phyloP scores from a whole-genome alignment of 2,888 invertebrate genomes.

The Anorthoa munda region DNA sequence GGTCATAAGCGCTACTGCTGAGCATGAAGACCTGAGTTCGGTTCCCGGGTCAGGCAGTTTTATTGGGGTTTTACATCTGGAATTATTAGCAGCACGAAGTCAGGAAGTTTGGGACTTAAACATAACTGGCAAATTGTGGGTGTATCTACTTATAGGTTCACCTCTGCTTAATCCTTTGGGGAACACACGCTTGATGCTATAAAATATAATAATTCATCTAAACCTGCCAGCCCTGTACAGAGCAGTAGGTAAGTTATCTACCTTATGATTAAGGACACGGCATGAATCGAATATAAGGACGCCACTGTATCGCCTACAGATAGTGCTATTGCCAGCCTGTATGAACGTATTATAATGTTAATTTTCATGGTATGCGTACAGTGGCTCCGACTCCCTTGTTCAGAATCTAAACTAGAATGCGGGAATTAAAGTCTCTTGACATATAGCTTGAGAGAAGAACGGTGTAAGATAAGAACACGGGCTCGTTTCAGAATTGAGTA shows the following conservation, averaged over 20 bases:
- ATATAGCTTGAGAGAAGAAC: not conserved
- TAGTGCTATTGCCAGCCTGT: constrained; percentile 11
- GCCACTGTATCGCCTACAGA: constrained; percentile 17
- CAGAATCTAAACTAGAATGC: not conserved
- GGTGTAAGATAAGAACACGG: too few species aligned
- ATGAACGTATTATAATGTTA: constrained; percentile 1
- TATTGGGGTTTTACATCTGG: too few species aligned
- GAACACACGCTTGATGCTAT: too few species aligned
- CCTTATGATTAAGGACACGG: constrained; percentile 8
- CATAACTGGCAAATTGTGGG: too few species aligned
- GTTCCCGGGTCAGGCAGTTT: too few species aligned
- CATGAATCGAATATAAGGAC: constrained; percentile 9
- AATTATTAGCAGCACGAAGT: too few species aligned
- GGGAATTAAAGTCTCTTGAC: not conserved
- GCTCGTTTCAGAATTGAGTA: too few species aligned
- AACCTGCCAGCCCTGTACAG: not conserved
- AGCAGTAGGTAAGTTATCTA: not conserved
- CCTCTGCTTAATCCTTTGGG: too few species aligned
- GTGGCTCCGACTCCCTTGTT: not conserved
- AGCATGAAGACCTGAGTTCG: too few species aligned
- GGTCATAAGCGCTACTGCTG: too few species aligned
- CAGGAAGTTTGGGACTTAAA: too few species aligned
- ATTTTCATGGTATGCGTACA: not conserved
- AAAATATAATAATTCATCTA: not conserved
- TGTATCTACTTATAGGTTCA: too few species aligned